Conservation (phyloP, 2,113 vertebrate species). For the Triplophysa siluroides region DNA sequence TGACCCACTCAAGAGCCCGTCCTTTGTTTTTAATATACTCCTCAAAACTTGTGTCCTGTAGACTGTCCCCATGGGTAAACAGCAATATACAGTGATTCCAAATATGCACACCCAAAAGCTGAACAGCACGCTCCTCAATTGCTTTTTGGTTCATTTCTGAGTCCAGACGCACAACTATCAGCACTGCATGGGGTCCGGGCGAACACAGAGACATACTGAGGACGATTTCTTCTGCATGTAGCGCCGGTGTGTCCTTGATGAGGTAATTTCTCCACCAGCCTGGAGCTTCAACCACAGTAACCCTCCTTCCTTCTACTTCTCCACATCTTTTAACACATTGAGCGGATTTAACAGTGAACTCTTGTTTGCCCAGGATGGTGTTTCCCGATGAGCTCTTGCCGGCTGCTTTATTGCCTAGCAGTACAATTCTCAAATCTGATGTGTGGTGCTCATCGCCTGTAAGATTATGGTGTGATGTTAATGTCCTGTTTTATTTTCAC, state of each 20-base stretch:
- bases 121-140: slow-evolving; percentile 14
- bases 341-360: neutral
- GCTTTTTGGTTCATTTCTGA: neutral
- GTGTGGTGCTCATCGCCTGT: neutral
- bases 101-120: neutral
- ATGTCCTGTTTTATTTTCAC: too few species aligned
- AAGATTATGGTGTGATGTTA: neutral
- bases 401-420: slow-evolving; percentile 10
- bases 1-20: slow-evolving; percentile 3
- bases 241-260: slow-evolving; percentile 35
- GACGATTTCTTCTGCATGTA: slow-evolving; percentile 47
- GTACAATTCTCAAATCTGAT: slow-evolving; percentile 21
- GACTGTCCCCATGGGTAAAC: slow-evolving; percentile 22
- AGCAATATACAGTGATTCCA: slow-evolving; percentile 45
- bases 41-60: neutral
- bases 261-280: slow-evolving; percentile 54
- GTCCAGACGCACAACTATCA: slow-evolving; percentile 25
- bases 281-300: slow-evolving; percentile 51
- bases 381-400: slow-evolving; percentile 19
- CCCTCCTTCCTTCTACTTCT: neutral
- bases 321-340: neutral
- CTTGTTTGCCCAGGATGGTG: neutral
- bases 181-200: slow-evolving; percentile 22
- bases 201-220: slow-evolving; percentile 36
- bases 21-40: neutral